These are phyloP conservation scores for Rambutsinella grinnellia DNA, from an alignment of 2,888 invertebrate species.

Conservation along the genomic window DNA sequence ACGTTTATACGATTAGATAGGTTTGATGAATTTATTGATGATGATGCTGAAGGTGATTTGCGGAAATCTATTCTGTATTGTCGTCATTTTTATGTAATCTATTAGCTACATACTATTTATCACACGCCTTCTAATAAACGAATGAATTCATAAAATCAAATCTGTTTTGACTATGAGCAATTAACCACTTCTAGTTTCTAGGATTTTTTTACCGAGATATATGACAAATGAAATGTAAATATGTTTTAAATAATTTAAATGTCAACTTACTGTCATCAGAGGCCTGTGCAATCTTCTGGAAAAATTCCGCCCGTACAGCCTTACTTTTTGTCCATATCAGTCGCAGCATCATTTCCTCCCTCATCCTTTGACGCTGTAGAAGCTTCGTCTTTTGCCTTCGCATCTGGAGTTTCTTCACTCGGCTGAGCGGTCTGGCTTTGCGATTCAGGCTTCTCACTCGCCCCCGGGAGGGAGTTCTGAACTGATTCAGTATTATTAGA, in stretches of 20 bases:
- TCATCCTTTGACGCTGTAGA: constrained; percentile 36
- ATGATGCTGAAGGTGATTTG: no score
- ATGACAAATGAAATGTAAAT: constrained; percentile 6
- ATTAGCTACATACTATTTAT: no score
- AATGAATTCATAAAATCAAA: no score
- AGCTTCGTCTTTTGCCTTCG: constrained; percentile 43
- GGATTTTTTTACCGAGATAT: no score
- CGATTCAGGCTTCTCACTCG: constrained; percentile 26
- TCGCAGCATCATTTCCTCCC: constrained; percentile 23
- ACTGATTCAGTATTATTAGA: constrained; percentile 36
- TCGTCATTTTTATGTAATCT: no score
- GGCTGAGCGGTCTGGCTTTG: constrained; percentile 28
- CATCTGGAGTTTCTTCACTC: constrained; percentile 28
- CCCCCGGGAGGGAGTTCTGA: constrained; percentile 25
- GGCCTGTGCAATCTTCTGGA: constrained; percentile 65
- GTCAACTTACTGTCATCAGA: constrained; percentile 57
- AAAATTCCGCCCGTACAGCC: constrained; percentile 61
- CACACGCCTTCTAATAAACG: no score
- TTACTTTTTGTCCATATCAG: constrained; percentile 18
- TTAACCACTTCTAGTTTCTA: no score
- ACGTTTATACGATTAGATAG: no score
- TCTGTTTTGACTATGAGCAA: no score
- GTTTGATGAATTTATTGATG: no score
- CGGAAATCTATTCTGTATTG: no score
- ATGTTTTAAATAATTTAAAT: neutral